Conservation (phyloP, 1,140 invertebrate species). For the Hycleus cichorii region DNA sequence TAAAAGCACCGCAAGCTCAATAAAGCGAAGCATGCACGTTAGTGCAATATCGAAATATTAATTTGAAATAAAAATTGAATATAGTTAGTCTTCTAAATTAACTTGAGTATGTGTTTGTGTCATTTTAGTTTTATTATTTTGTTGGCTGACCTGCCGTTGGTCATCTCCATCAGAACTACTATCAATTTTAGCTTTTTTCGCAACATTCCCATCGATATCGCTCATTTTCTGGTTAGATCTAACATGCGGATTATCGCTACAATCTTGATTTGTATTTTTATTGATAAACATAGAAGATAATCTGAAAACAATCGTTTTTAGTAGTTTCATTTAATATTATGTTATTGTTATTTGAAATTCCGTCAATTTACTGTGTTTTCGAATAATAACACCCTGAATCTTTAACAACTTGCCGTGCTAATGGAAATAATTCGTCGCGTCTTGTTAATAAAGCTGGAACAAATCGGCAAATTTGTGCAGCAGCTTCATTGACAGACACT, state of each 20-base stretch:
- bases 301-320: slow-evolving; percentile 15
- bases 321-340: neutral
- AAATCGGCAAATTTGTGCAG: slow-evolving; percentile 88
- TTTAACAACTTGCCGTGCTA: slow-evolving; percentile 89
- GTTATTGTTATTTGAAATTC: neutral
- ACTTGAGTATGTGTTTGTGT: slow-evolving; percentile 26
- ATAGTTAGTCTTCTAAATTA: slow-evolving; percentile 32
- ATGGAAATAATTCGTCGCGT: slow-evolving; percentile 88
- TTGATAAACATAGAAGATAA: slow-evolving; percentile 33
- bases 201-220: slow-evolving; percentile 36
- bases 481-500: slow-evolving; percentile 95
- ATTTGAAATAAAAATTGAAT: neutral
- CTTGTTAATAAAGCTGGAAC: slow-evolving; percentile 84
- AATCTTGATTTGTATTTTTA: slow-evolving; percentile 22
- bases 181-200: slow-evolving; percentile 41
- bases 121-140: slow-evolving; percentile 23
- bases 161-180: slow-evolving; percentile 43
- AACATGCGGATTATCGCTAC: slow-evolving; percentile 17
- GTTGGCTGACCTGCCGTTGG: slow-evolving; percentile 44
- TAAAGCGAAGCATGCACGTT: slow-evolving; percentile 10
- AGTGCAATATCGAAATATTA: slow-evolving; percentile 2
- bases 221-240: slow-evolving; percentile 25
- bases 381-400: slow-evolving; percentile 78
- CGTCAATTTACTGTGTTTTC: slow-evolving; percentile 37
- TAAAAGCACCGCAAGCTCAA: slow-evolving; percentile 9